These are phyloP conservation scores for Phallusia fumigata DNA, from an alignment of 23 tunicate genomes.

Conservation along the genomic window DNA sequence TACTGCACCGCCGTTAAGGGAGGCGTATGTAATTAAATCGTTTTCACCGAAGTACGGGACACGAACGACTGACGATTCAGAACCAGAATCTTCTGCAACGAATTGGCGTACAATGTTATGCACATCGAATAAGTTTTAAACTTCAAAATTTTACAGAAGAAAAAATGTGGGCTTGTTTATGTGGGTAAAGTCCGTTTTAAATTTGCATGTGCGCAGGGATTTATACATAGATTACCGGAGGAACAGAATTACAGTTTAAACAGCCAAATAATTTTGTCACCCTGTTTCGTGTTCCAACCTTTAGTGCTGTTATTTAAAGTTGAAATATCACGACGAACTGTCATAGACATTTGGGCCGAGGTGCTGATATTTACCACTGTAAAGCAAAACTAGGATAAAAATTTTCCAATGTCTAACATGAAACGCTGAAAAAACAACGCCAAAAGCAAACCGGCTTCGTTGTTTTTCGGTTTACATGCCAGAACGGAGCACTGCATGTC, in stretches of 20 bases:
- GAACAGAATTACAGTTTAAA: too few species aligned
- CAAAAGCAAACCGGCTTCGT: slow-evolving; percentile 54
- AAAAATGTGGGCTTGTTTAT: too few species aligned
- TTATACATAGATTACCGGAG: too few species aligned
- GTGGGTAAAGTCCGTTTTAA: too few species aligned
- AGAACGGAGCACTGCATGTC: slow-evolving; percentile 93
- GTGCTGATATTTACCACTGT: slow-evolving; percentile 76
- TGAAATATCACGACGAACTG: background rate
- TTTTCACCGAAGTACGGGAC: slow-evolving; percentile 63
- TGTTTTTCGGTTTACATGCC: slow-evolving; percentile 45
- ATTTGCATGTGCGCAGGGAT: too few species aligned
- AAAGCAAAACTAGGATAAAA: background rate
- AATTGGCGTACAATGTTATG: too few species aligned
- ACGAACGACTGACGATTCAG: slow-evolving; percentile 17
- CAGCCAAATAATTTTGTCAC: too few species aligned
- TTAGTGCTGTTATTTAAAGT: too few species aligned
- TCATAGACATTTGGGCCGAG: slow-evolving; percentile 79
- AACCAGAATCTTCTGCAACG: background rate
- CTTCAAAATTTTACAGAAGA: too few species aligned
- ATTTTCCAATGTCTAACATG: too few species aligned
- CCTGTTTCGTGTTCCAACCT: too few species aligned
- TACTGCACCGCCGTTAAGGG: slow-evolving; percentile 87
- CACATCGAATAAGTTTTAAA: too few species aligned
- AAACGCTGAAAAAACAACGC: background rate
- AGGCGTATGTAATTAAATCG: slow-evolving; percentile 63